Evolutionary conservation across 2,113 vertebrate species (phyloP), one percentile per base, ranked within the genome.

Genomic region (Seriola aureovittata): DNA sequence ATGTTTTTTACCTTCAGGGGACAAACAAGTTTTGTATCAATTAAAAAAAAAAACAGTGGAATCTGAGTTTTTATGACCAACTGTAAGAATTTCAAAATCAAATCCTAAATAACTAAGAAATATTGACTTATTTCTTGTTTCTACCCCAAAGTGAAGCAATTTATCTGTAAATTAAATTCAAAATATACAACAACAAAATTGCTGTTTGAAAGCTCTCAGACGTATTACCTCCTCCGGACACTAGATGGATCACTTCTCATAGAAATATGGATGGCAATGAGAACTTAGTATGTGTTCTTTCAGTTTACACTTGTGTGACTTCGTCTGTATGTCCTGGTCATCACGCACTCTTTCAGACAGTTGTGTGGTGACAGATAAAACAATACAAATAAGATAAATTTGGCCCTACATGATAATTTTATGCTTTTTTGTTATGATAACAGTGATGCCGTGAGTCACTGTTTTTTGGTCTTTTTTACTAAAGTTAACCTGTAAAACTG

Each of bases 241-340:
- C 82, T 77, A 88, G 92, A 59, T 75, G 73, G 87, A 1, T 68
- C 66, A 29, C 8, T 80, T 65, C 19, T 63, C 54, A 21, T n/a
- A 46, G 1, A 70, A 67, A 72, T 62, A 5, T 34, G 21, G 9
- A 44, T 19, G 50, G 38, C 3, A 3, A 48, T 23, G 65, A 44
- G n/a, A 7, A 14, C 17, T 25, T 25, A 58, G 8, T 60, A 9
- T 72, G 9, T 42, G 1, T 57, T 13, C 10, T 34, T n/a, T 34
- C 17, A 42, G 34, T 14, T 44, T 50, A 23, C 2, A 70, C 3
- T 57, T 19, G 11, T 36, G 9, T 13, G 7, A 19, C 17, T 65
- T 44, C 29, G 2, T 36, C 4, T 1, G 2, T 75, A 34, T 29
- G 12, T 57, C 4, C 32, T 29, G 40, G 1, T 64, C 52, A 13